Evolutionary conservation across 1,140 invertebrate genomes (phyloP), one percentile per base, ranked within the genome.

Genomic region (Drosophila nannoptera): DNA sequence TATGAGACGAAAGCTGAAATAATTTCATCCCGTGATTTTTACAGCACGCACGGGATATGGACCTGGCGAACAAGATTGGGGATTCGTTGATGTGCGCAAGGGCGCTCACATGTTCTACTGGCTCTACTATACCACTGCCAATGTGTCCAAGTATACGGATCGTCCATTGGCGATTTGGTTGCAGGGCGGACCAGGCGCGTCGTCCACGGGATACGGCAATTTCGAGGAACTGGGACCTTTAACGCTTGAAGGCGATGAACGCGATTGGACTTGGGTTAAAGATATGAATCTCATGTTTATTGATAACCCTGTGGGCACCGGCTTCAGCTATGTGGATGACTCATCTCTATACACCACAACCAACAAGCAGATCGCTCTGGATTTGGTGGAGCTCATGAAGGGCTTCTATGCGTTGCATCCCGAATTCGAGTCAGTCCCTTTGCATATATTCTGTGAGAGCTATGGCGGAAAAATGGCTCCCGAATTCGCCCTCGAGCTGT

Each of bases 381-480:
- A 98, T 90, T 92, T 98, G 64, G 90, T 97, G 0, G 91, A 91
- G 40, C 90, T 96, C n/a, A 91, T 97, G 77, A 91, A 90, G 84
- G 90, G 91, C 4, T 94, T 97, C 76, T 93, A 93, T 49, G 76
- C 90, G 9, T 83, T 90, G 36, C 87, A 94, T 73, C 92, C 94
- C 0, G 91, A 94, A 75, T 96, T 96, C 81, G 91, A 93, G 78
- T 90, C 88, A 5, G 92, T 94, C 5, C 94, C 95, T 1, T 91
- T 96, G n/a, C 97, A 96, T 75, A 96, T 97, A 50, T 94, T 94
- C 71, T 94, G 93, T 32, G 95, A 97, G 87, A 97, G 95, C 0
- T 97, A 97, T 89, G 96, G 96, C 29, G 96, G 96, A 0, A 98
- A 98, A 91, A 97, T 97, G 95, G 93, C 95, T 0, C 92, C 94